Conservation (phyloP, 2,113 vertebrate species). For the Mus spicilegus region DNA sequence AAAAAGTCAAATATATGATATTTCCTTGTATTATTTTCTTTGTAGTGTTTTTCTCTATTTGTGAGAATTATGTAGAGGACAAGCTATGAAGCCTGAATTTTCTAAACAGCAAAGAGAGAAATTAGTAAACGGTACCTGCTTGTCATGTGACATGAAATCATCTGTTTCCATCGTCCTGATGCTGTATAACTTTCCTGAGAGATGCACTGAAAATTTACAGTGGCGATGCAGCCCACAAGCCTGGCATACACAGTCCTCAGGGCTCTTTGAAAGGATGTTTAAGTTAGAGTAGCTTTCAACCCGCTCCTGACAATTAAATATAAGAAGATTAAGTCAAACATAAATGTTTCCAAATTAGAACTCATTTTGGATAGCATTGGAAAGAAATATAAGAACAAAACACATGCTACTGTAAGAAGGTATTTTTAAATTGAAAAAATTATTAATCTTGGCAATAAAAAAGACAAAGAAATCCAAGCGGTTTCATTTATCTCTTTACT, state of each 20-base stretch:
- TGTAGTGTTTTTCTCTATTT: neutral
- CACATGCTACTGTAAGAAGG: slow-evolving; percentile 13
- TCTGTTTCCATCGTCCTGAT: slow-evolving; percentile 88
- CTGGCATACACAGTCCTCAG: slow-evolving; percentile 81
- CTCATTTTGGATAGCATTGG: neutral
- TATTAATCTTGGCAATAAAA: slow-evolving; percentile 55
- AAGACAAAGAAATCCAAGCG: neutral
- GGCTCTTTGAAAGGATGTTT: slow-evolving; percentile 50
- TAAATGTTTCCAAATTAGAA: slow-evolving; percentile 40
- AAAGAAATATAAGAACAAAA: neutral
- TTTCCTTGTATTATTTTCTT: neutral
- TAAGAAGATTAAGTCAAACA: slow-evolving; percentile 43
- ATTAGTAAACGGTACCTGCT: slow-evolving; percentile 86
- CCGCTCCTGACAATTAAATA: slow-evolving; percentile 86
- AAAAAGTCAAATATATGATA: neutral
- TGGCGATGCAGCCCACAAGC: slow-evolving; percentile 88
- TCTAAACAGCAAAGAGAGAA: slow-evolving; percentile 53
- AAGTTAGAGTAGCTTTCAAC: slow-evolving; percentile 90
- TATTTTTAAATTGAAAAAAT: slow-evolving; percentile 35
- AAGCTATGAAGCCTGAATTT: slow-evolving; percentile 34
- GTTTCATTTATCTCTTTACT: slow-evolving; percentile 4
- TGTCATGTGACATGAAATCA: slow-evolving; percentile 91
- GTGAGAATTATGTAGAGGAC: slow-evolving; percentile 8
- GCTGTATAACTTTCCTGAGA: slow-evolving; percentile 90
- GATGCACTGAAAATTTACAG: slow-evolving; percentile 84